These are phyloP conservation scores for Myotis vivesi DNA, from an alignment of 2,797 vertebrate species.

Conservation along the genomic window DNA sequence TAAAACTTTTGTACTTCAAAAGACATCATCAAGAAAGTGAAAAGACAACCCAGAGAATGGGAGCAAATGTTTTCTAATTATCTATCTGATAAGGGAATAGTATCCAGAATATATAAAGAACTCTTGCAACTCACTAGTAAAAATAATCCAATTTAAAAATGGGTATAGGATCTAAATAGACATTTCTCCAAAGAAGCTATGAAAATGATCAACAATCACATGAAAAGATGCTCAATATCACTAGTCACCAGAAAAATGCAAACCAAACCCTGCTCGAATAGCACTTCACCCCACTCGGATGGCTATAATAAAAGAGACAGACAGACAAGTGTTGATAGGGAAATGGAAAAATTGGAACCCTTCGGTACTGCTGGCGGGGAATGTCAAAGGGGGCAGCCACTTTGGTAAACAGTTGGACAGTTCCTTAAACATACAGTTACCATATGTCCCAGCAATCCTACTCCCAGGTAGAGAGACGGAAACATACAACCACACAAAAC, in stretches of 20 bases:
- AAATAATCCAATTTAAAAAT: not conserved
- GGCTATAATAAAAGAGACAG: not conserved
- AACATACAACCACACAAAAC: not conserved
- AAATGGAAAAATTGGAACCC: not conserved
- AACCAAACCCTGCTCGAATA: not conserved
- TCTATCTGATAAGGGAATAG: not conserved
- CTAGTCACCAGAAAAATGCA: not conserved
- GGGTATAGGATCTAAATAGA: not conserved
- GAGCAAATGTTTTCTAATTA: conserved; percentile 7
- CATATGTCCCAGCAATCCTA: not conserved
- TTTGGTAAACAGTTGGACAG: not conserved
- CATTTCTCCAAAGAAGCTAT: not conserved
- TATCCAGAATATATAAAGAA: not conserved
- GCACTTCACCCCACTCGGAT: not conserved
- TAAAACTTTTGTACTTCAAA: not conserved
- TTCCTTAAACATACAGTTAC: not conserved
- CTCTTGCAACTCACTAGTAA: not conserved
- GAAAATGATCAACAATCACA: not conserved
- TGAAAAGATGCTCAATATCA: not conserved
- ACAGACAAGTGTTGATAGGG: not conserved
- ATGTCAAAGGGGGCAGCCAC: not conserved
- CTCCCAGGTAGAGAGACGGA: not conserved
- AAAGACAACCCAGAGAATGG: not conserved
- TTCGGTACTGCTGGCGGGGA: not conserved
- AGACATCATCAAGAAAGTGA: not conserved